Evolutionary conservation across 30 jellyfish, hydroid and myxozoan species (phyloP), one percentile per base, ranked within the genome.

Genomic region (Aurelia aurita): DNA sequence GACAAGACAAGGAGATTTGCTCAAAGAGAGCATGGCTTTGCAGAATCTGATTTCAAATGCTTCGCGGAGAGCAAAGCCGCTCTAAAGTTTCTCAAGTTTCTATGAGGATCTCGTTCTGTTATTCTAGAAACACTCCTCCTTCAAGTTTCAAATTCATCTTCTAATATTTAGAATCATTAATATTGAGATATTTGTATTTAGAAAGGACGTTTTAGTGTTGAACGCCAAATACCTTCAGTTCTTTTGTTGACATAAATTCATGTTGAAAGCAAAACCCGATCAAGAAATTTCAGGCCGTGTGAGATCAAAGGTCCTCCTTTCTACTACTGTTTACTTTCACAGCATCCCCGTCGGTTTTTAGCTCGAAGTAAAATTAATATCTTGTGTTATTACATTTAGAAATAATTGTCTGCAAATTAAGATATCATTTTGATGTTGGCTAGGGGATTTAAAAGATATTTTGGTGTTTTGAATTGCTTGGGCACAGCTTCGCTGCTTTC

Each of bases 281-380:
- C 58, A 67, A 67, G 79, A 67, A 32, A 28, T 44, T 67, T 32
- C 55, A 67, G 79, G 79, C 79, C 79, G 79, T 32, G 79, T 19
- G 58, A 67, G 35, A 26, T 35, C 45, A 67, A 25, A n/a, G 49
- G 29, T 67, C 35, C 58, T 44, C 45, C 25, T 39, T 39, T 39
- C 51, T 39, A 39, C 55, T 51, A 67, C 62, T 29, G 62, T 31
- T 67, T 67, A 46, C 35, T 29, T 67, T 67, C 45, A 22, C 79
- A 67, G 49, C 79, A 67, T 44, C 58, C 79, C 79, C 79, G 79
- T 67, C 19, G 79, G 22, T 67, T 19, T 44, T 55, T 67, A 22
- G 29, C 58, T 67, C 62, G 58, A 22, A 23, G 79, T 28, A 21
- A 4, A 67, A 67, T 25, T 26, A 26, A 67, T 14, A 5, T 28